These are phyloP conservation scores for Anolis carolinensis DNA, from an alignment of 2,113 vertebrate species.

Conservation along the genomic window DNA sequence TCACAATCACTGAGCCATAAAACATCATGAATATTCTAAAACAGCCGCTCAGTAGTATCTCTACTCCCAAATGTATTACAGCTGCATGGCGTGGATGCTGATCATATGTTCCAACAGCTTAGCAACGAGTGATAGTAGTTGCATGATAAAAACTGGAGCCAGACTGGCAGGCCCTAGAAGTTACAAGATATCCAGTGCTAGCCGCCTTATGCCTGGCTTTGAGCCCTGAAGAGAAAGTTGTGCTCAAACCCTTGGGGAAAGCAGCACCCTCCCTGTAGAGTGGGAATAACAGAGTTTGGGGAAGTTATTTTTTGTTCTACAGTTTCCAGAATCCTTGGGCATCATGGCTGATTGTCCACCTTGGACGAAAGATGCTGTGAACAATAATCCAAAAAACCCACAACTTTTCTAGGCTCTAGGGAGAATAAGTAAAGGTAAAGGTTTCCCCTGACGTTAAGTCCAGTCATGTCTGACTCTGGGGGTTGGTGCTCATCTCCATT, in stretches of 20 bases:
- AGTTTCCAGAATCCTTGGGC: background rate
- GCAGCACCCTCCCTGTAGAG: background rate
- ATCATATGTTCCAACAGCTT: background rate
- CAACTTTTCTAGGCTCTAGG: too few species aligned
- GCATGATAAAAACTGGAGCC: background rate
- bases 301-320: background rate
- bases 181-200: background rate
- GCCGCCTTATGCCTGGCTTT: background rate
- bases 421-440: too few species aligned
- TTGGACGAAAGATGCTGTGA: too few species aligned
- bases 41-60: background rate
- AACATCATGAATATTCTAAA: background rate
- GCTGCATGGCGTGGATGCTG: background rate
- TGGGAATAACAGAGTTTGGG: background rate
- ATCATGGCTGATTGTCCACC: background rate
- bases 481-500: too few species aligned
- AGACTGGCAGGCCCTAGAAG: background rate
- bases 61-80: background rate
- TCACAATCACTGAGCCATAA: background rate
- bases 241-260: background rate
- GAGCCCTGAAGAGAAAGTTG: background rate
- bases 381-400: too few species aligned
- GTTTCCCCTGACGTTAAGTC: too few species aligned
- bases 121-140: background rate
- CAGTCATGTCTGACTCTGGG: too few species aligned